These are phyloP conservation scores for Stichopus horrens DNA, from an alignment of 53 echinoderm and acorn worm species.

Conservation along the genomic window DNA sequence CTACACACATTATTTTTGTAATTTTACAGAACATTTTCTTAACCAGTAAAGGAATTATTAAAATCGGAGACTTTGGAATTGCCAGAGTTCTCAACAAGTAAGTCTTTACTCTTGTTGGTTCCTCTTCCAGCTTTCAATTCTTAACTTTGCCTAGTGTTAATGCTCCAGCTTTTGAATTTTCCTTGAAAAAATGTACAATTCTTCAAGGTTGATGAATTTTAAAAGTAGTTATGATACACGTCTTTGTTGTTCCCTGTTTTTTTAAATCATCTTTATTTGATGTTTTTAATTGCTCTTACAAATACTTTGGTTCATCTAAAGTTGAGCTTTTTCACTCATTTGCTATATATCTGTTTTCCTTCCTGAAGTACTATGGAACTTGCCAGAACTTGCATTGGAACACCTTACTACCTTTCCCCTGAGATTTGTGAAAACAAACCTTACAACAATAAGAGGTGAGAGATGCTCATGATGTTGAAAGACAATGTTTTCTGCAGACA, in stretches of 20 bases:
- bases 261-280: too few relatives aligned
- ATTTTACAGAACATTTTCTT: slow-evolving; percentile 88
- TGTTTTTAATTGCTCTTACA: too few relatives aligned
- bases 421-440: slow-evolving; percentile 96
- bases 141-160: background rate
- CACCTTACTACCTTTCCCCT: slow-evolving; percentile 91
- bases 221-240: too few relatives aligned
- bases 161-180: too few relatives aligned
- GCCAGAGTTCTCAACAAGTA: slow-evolving; percentile 94
- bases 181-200: too few relatives aligned
- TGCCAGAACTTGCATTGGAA: slow-evolving; percentile 94
- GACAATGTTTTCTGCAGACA: too few relatives aligned
- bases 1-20: slow-evolving; percentile 11
- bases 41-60: slow-evolving; percentile 83
- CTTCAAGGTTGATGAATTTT: too few relatives aligned
- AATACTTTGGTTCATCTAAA: too few relatives aligned
- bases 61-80: slow-evolving; percentile 96
- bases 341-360: too few relatives aligned
- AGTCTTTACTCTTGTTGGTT: slow-evolving; percentile 31
- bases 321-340: too few relatives aligned
- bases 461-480: too few relatives aligned
- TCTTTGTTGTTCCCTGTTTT: too few relatives aligned
- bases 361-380: slow-evolving; percentile 82
- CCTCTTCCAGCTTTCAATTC: background rate
- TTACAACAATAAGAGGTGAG: slow-evolving; percentile 95